These are phyloP conservation scores for Poecilia latipinna DNA, from an alignment of 2,113 vertebrate species.

Conservation along the genomic window DNA sequence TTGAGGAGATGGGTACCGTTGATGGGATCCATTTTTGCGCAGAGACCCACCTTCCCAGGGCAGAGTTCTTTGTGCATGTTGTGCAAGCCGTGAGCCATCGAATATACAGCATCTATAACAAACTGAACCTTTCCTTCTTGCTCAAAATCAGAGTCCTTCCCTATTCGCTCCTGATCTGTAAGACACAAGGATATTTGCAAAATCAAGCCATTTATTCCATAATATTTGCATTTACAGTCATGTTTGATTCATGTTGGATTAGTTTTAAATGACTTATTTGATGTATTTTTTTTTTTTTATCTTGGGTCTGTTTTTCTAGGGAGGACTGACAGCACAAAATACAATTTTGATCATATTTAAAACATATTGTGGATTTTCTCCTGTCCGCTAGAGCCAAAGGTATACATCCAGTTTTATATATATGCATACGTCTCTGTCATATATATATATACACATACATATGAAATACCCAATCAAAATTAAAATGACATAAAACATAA, in stretches of 20 bases:
- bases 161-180: slow-evolving; percentile 94
- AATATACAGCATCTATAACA: slow-evolving; percentile 94
- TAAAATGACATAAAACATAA: no score
- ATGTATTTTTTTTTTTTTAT: no score
- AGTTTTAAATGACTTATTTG: background rate
- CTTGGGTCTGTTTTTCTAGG: no score
- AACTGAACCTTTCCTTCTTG: slow-evolving; percentile 99
- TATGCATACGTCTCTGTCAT: no score
- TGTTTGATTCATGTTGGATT: no score
- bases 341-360: no score
- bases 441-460: no score
- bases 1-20: slow-evolving; percentile 93
- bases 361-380: no score
- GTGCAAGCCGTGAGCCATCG: slow-evolving; percentile 95
- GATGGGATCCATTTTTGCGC: slow-evolving; percentile 91
- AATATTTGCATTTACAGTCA: background rate
- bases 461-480: no score
- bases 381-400: no score
- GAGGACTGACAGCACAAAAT: no score
- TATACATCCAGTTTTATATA: no score
- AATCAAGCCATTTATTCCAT: background rate
- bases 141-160: slow-evolving; percentile 92
- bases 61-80: slow-evolving; percentile 95
- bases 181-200: slow-evolving; percentile 15
- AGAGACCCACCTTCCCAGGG: slow-evolving; percentile 90